Evolutionary conservation across 2,888 invertebrate species (phyloP).

Genomic region (Diploptera punctata): DNA sequence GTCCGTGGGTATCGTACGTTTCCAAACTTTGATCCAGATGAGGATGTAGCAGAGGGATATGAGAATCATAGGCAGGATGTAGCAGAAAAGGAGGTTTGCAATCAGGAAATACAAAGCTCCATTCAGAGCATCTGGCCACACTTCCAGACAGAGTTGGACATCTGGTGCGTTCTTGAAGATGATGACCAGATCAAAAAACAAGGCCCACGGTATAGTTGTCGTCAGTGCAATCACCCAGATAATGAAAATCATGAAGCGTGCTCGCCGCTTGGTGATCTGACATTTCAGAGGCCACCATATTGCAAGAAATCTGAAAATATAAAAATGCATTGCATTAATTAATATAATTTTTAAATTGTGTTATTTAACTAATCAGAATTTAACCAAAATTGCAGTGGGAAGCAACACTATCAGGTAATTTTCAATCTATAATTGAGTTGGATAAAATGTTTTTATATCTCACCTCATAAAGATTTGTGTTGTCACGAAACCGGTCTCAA

Average conservation of each 20-base stretch:
- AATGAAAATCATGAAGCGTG: constrained; percentile 84
- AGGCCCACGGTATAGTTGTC: constrained; percentile 88
- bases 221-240: constrained; percentile 89
- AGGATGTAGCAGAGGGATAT: constrained; percentile 92
- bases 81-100: constrained; percentile 88
- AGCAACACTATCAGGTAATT: no score
- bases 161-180: constrained; percentile 78
- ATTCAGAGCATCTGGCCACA: constrained; percentile 85
- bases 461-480: no score
- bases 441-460: no score
- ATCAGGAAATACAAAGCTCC: constrained; percentile 87
- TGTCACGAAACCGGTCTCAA: no score
- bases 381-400: no score
- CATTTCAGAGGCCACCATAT: constrained; percentile 94
- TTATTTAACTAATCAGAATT: no score
- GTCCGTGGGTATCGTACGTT: constrained; percentile 87
- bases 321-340: no score
- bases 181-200: constrained; percentile 84
- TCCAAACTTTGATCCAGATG: constrained; percentile 91
- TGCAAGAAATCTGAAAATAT: constrained; percentile 89
- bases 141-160: constrained; percentile 77
- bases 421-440: no score
- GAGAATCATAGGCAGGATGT: constrained; percentile 88
- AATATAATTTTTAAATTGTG: no score
- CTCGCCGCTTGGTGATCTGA: constrained; percentile 88